Conservation (phyloP, 2,888 invertebrate genomes). For the Incurvaria masculella region DNA sequence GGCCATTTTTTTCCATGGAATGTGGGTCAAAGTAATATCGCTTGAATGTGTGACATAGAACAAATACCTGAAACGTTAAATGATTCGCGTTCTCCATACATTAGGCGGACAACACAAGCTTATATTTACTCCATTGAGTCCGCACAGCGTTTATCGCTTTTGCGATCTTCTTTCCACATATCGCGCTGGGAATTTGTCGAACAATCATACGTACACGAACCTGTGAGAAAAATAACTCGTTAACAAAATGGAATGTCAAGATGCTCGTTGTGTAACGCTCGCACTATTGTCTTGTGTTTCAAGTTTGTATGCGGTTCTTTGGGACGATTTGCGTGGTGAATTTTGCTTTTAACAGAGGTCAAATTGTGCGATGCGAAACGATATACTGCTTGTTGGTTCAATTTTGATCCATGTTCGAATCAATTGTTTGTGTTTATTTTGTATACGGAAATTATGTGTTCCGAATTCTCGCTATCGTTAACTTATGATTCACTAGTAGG, state of each 20-base stretch:
- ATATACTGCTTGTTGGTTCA: too few relatives aligned
- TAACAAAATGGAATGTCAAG: constrained; percentile 53
- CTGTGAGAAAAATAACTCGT: constrained; percentile 22
- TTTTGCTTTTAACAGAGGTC: background rate
- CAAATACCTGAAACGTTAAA: background rate
- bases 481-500: too few relatives aligned
- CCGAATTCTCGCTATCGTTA: too few relatives aligned
- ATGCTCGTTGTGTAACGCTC: constrained; percentile 40
- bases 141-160: background rate
- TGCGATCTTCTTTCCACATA: background rate
- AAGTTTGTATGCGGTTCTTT: constrained; percentile 21
- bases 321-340: constrained; percentile 27
- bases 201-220: constrained; percentile 28
- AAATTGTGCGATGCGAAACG: background rate
- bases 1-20: too few relatives aligned
- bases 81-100: background rate
- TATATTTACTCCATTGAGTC: background rate
- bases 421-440: too few relatives aligned
- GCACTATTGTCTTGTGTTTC: constrained; percentile 19
- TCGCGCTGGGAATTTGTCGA: constrained; percentile 40
- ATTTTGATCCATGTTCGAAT: too few relatives aligned
- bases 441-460: too few relatives aligned
- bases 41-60: too few relatives aligned
- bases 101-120: background rate
- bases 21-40: too few relatives aligned